A percentile compares a stretch with the other conserved stretches of the same genome.
phyloP scores from a whole-genome alignment of 2,888 invertebrate species.

The Clostera curtula region DNA sequence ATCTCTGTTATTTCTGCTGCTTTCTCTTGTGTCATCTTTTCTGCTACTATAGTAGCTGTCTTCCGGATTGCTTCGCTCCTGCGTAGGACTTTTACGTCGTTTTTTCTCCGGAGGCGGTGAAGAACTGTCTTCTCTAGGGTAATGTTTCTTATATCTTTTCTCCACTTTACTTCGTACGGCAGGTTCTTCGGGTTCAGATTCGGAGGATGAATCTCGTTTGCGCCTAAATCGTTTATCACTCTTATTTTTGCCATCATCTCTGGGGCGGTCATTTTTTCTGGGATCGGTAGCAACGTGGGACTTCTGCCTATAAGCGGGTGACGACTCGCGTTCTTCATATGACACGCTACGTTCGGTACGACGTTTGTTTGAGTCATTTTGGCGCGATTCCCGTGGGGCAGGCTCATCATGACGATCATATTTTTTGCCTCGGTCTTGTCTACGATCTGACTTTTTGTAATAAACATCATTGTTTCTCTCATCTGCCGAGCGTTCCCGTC shows the following conservation, averaged over 20 bases:
- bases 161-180: slow-evolving; percentile 27
- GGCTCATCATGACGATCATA: slow-evolving; percentile 52
- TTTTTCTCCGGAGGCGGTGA: slow-evolving; percentile 55
- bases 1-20: slow-evolving; percentile 25
- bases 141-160: slow-evolving; percentile 35
- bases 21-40: slow-evolving; percentile 15
- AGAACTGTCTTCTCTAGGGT: slow-evolving; percentile 33
- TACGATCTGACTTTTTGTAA: slow-evolving; percentile 54
- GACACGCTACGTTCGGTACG: slow-evolving; percentile 44
- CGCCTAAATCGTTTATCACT: slow-evolving; percentile 37
- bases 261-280: slow-evolving; percentile 37
- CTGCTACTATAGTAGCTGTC: slow-evolving; percentile 23
- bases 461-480: slow-evolving; percentile 43
- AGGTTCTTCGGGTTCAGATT: slow-evolving; percentile 39
- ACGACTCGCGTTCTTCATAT: slow-evolving; percentile 30
- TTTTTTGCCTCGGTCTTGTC: slow-evolving; percentile 46
- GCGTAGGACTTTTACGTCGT: slow-evolving; percentile 43
- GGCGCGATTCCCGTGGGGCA: slow-evolving; percentile 24
- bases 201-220: slow-evolving; percentile 36
- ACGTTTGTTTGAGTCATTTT: slow-evolving; percentile 28
- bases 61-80: slow-evolving; percentile 26
- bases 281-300: slow-evolving; percentile 54
- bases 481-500: slow-evolving; percentile 45
- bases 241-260: slow-evolving; percentile 33
- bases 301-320: slow-evolving; percentile 42